phyloP scores from a whole-genome alignment of 2,888 invertebrate genomes.

The Tridacna crocea region DNA sequence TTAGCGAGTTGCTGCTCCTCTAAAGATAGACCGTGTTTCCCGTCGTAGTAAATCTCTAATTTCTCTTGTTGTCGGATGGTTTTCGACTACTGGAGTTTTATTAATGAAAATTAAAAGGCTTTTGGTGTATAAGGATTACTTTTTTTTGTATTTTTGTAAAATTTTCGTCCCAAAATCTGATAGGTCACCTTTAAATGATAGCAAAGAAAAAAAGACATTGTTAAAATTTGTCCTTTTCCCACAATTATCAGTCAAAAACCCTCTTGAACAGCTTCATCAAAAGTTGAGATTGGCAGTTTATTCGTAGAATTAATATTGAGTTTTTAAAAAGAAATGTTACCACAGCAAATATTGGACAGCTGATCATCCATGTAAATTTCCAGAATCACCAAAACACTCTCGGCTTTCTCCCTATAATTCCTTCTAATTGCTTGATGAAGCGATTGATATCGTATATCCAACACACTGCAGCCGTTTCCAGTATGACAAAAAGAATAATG shows the following conservation, averaged over 20 bases:
- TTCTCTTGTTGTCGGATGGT: no score
- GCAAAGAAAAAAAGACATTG: neutral
- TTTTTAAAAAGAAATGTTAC: conserved; percentile 20
- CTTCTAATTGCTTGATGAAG: conserved; percentile 42
- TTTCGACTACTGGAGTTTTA: no score
- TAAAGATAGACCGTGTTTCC: no score
- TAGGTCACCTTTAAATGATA: no score
- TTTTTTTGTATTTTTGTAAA: no score
- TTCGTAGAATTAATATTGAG: neutral
- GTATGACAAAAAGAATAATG: conserved; percentile 88
- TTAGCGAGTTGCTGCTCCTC: no score
- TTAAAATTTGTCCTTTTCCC: neutral
- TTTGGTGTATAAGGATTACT: no score
- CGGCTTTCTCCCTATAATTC: conserved; percentile 38
- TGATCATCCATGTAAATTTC: conserved; percentile 35
- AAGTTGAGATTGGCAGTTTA: neutral
- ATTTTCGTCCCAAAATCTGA: no score
- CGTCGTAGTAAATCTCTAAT: no score
- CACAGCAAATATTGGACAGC: conserved; percentile 31
- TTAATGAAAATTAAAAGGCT: no score
- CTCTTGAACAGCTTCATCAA: neutral
- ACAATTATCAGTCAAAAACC: neutral
- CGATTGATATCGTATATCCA: conserved; percentile 89
- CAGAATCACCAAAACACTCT: conserved; percentile 31
- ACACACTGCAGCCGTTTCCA: conserved; percentile 88